phyloP scores from a whole-genome alignment of 2,888 invertebrate species.

The Ochropleura plecta region DNA sequence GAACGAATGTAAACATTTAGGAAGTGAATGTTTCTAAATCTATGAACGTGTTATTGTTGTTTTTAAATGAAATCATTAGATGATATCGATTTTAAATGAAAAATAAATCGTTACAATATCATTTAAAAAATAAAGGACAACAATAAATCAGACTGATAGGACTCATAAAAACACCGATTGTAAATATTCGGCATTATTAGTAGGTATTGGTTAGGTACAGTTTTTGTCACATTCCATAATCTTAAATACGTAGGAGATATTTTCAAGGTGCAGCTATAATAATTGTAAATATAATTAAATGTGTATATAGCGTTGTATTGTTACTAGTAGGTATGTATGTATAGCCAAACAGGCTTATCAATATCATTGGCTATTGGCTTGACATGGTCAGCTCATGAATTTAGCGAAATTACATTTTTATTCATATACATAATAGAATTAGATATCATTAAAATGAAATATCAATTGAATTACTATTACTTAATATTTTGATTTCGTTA shows the following conservation, averaged over 20 bases:
- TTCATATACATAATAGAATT: constrained; percentile 29
- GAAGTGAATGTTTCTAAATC: constrained; percentile 43
- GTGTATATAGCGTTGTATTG: constrained; percentile 83
- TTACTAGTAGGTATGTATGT: constrained; percentile 57
- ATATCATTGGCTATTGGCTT: constrained; percentile 59
- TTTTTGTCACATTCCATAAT: constrained; percentile 86
- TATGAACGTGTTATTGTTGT: constrained; percentile 51
- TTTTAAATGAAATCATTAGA: constrained; percentile 50
- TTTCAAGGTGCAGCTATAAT: constrained; percentile 78
- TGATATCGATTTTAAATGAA: constrained; percentile 45
- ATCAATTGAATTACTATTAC: constrained; percentile 63
- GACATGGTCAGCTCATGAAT: constrained; percentile 69
- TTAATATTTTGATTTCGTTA: constrained; percentile 60
- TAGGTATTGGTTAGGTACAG: constrained; percentile 67
- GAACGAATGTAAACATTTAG: constrained; percentile 53
- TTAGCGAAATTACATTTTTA: constrained; percentile 55
- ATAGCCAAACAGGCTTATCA: constrained; percentile 69
- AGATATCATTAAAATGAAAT: constrained; percentile 56
- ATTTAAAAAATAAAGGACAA: constrained; percentile 53
- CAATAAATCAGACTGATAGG: constrained; percentile 67
- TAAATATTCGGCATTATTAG: constrained; percentile 76
- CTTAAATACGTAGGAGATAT: constrained; percentile 75
- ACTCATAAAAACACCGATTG: constrained; percentile 64
- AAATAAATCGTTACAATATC: constrained; percentile 42
- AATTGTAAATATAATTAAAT: constrained; percentile 84